Base-by-base conservation (phyloP, 2,113 vertebrate species). In the Megaleporinus macrocephalus region DNA sequence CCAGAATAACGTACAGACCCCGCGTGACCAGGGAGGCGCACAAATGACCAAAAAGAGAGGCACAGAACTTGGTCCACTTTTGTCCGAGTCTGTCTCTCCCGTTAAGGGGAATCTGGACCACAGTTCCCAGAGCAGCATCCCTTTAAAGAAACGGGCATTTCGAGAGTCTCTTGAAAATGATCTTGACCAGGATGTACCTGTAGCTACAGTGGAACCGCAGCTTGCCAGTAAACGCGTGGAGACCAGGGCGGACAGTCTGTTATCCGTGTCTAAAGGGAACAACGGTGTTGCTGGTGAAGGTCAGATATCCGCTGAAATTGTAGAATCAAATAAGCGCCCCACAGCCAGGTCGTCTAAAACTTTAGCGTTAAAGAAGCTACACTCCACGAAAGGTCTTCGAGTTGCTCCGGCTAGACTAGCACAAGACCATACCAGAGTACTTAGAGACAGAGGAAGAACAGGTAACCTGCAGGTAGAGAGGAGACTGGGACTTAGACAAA, bases 91-190 rank as follows among this genome's bases (percentile, higher is more conserved):
- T n/a, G 7, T 75, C 2, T 73, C 81, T 15, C 53, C 78, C 9
- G 59, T 62, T 41, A 85, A 57, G 41, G 81, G 74, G 27, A 30
- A 44, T 65, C 61, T 87, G 78, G 92, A 92, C 61, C 77, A 84
- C 65, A 90, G 79, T 70, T 59, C 88, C 16, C 93, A 92, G 83
- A 82, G 92, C 73, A 94, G 93, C 86, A 94, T 95, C 86, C 94
- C 94, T 73, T 85, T 95, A 80, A 95, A 95, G 79, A 95, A 95
- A 84, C 91, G 94, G 2, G 91, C 90, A 11, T 94, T 94, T 89
- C 92, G 91, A 55, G 92, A 91, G 73, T 92, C 93, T 0, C 79
- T 90, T 18, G 93, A 92, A 71, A 78, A 85, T 0, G 87, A 92
- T 69, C 72, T 86, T 0, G 90, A 94, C 20, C 89, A 86, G 69